phyloP scores from a whole-genome alignment of 2,888 invertebrate genomes.

The Heliconius ethilla region DNA sequence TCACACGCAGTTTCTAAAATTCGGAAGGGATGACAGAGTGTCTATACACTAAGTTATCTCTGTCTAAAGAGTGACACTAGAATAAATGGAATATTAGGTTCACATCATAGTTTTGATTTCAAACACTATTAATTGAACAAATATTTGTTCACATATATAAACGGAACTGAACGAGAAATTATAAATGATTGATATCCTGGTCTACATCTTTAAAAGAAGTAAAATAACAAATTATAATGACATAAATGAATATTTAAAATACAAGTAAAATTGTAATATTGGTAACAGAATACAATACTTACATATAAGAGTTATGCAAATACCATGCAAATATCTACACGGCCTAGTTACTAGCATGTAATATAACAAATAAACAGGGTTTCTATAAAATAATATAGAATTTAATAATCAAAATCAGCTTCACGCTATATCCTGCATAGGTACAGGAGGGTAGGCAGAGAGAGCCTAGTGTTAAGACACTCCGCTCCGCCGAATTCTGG shows the following conservation, averaged over 20 bases:
- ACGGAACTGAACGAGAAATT: neutral
- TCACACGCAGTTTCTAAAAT: neutral
- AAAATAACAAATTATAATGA: neutral
- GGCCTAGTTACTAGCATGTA: conserved; percentile 27
- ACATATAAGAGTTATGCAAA: conserved; percentile 27
- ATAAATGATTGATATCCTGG: too few species aligned
- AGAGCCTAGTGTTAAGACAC: too few species aligned
- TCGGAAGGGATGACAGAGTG: neutral
- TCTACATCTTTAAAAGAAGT: neutral
- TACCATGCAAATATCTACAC: conserved; percentile 34
- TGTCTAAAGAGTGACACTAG: neutral
- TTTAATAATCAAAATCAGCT: too few species aligned
- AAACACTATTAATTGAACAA: too few species aligned
- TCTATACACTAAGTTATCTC: neutral
- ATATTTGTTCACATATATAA: too few species aligned
- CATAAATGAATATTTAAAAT: neutral
- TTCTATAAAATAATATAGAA: neutral
- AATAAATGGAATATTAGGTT: neutral
- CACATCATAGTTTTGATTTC: neutral
- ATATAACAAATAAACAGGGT: neutral
- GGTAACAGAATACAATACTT: neutral
- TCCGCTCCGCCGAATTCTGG: too few species aligned
- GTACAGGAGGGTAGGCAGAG: too few species aligned
- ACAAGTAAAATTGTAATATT: conserved; percentile 6
- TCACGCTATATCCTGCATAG: too few species aligned